Evolutionary conservation across 2,113 vertebrate genomes (phyloP).

Genomic region (Epinephelus lanceolatus): DNA sequence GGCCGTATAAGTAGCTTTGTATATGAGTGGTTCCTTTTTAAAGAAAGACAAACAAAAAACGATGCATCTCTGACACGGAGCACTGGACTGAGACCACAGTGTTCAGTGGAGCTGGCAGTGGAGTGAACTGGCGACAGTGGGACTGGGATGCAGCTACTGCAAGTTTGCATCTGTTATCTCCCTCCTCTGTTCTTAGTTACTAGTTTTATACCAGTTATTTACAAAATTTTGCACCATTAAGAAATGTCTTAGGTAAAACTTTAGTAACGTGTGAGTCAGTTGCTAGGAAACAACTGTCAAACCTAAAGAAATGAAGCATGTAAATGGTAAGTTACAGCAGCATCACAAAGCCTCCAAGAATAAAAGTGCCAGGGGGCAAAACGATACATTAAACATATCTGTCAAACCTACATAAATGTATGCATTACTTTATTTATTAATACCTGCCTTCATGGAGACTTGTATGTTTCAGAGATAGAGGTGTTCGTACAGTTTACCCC

Average conservation of each 20-base stretch:
- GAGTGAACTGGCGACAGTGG: constrained; percentile 13
- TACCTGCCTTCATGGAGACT: neutral
- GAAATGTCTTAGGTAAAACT: neutral
- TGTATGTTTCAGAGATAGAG: neutral
- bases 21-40: constrained; percentile 28
- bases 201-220: neutral
- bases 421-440: neutral
- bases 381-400: neutral
- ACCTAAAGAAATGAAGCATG: neutral
- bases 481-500: neutral
- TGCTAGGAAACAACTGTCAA: neutral
- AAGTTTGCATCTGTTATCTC: neutral
- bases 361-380: neutral
- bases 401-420: neutral
- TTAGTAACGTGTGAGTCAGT: neutral
- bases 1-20: constrained; percentile 42
- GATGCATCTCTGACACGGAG: constrained; percentile 4
- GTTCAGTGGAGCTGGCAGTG: neutral
- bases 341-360: neutral
- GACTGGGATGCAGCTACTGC: neutral
- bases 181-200: neutral
- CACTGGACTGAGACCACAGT: constrained; percentile 11
- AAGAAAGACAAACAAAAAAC: constrained; percentile 29
- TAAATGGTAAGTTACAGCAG: neutral
- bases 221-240: neutral